Evolutionary conservation across 2,113 vertebrate genomes (phyloP), one percentile per base, ranked within the genome.

Genomic region (Ictidomys tridecemlineatus): DNA sequence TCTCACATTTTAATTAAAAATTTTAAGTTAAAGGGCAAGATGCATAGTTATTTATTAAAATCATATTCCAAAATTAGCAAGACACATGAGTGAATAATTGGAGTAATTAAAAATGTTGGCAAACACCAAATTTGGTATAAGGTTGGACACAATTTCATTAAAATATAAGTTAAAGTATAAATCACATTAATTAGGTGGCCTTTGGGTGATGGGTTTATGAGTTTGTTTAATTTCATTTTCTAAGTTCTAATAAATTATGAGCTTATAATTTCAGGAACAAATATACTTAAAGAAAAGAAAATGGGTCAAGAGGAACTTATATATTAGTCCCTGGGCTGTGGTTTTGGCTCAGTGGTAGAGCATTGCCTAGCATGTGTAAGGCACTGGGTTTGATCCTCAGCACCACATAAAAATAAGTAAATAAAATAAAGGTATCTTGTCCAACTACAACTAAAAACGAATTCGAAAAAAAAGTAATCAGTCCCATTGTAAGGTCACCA

Each of bases 221-320:
- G 17, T 82, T 72, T 93, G 14, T 48, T 45, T 95, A 58, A 58
- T 58, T 85, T n/a, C 13, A 74, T 34, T 80, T 1, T 74, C 48
- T 80, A 72, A 84, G 74, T 1, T 74, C 48, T 80, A 72, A 84
- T 85, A 83, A 96, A 82, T 83, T 83, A 73, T 85, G 65, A 93
- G 4, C 2, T 91, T 39, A 74, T 69, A 30, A 45, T 82, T 85
- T 93, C 16, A 32, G 13, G 18, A 11, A 90, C 4, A 70, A 93
- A 53, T 63, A 82, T 1, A 74, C 20, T 61, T 95, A 24, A 32
- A 37, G 30, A 65, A 61, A 69, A 53, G 22, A 51, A 93, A 94
- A 61, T 69, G 8, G 53, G 39, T 42, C 48, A 69, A 80, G 12
- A 85, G 28, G 4, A 93, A 85, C 92, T 48, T 85, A 74, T 34